Evolutionary conservation across 2,888 invertebrate genomes (phyloP).

Genomic region (Rosalia funebris): DNA sequence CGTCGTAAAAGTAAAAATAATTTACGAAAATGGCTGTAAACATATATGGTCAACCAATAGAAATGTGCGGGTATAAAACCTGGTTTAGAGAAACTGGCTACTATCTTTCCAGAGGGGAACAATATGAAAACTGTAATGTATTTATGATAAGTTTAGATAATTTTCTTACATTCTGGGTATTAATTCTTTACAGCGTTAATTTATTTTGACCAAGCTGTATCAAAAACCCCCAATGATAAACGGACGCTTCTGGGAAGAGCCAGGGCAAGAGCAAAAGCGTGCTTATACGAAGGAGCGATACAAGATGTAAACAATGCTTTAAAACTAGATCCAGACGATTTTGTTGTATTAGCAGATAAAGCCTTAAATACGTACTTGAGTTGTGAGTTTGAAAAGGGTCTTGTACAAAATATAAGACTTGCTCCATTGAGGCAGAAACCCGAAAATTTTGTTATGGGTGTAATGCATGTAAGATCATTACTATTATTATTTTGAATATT

Average conservation of each 20-base stretch:
- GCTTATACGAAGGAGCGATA: constrained; percentile 67
- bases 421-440: constrained; percentile 58
- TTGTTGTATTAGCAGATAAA: constrained; percentile 56
- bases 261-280: constrained; percentile 67
- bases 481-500: too few relatives aligned
- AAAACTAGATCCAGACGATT: constrained; percentile 53
- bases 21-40: neutral
- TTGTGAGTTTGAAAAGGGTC: constrained; percentile 61
- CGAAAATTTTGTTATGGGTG: constrained; percentile 60
- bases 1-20: neutral
- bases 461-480: constrained; percentile 58
- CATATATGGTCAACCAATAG: constrained; percentile 48
- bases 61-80: constrained; percentile 55
- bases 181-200: constrained; percentile 48
- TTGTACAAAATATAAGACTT: constrained; percentile 55
- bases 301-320: constrained; percentile 66
- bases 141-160: too few relatives aligned
- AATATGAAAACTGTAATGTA: constrained; percentile 56
- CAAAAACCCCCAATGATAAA: constrained; percentile 63
- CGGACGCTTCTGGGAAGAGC: constrained; percentile 68
- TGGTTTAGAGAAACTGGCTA: constrained; percentile 58
- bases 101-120: constrained; percentile 56
- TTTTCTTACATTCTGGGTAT: too few relatives aligned
- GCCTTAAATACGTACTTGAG: constrained; percentile 58
- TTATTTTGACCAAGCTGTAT: constrained; percentile 56